Conservation (phyloP, 1,140 invertebrate genomes). For the Dolichoris vasculosae region DNA sequence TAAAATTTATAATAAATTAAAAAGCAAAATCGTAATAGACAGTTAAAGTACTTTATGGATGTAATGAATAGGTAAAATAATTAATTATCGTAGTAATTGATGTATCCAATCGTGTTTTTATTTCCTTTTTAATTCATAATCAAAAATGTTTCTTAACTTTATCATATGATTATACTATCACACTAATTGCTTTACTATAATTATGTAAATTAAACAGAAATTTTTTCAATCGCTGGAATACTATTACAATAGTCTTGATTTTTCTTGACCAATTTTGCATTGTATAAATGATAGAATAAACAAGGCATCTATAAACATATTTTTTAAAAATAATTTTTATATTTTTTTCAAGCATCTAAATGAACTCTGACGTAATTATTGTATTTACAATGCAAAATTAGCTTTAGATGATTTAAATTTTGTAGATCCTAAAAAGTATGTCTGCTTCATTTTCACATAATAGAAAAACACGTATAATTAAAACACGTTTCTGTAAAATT, state of each 20-base stretch:
- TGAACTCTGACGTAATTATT: neutral
- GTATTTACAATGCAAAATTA: slow-evolving; percentile 43
- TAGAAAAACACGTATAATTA: slow-evolving; percentile 40
- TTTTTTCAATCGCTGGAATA: slow-evolving; percentile 19
- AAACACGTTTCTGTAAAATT: slow-evolving; percentile 43
- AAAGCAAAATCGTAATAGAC: too few species aligned
- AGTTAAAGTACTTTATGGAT: neutral
- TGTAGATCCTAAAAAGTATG: slow-evolving; percentile 1
- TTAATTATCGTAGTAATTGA: slow-evolving; percentile 11
- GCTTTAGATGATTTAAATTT: neutral
- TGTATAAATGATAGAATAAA: neutral
- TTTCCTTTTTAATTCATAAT: slow-evolving; percentile 46
- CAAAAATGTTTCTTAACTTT: slow-evolving; percentile 50
- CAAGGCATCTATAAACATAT: neutral
- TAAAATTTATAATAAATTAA: too few species aligned
- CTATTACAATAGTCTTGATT: slow-evolving; percentile 17
- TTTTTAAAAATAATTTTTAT: neutral
- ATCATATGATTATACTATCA: slow-evolving; percentile 46
- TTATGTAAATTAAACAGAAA: slow-evolving; percentile 36
- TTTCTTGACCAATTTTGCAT: slow-evolving; percentile 27
- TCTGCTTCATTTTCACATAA: slow-evolving; percentile 24
- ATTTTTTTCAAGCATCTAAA: neutral
- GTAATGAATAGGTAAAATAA: neutral
- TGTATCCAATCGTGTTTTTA: slow-evolving; percentile 50
- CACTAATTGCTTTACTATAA: slow-evolving; percentile 42